Conservation (phyloP, 2,113 vertebrate species). For the Tragelaphus imberbis region DNA sequence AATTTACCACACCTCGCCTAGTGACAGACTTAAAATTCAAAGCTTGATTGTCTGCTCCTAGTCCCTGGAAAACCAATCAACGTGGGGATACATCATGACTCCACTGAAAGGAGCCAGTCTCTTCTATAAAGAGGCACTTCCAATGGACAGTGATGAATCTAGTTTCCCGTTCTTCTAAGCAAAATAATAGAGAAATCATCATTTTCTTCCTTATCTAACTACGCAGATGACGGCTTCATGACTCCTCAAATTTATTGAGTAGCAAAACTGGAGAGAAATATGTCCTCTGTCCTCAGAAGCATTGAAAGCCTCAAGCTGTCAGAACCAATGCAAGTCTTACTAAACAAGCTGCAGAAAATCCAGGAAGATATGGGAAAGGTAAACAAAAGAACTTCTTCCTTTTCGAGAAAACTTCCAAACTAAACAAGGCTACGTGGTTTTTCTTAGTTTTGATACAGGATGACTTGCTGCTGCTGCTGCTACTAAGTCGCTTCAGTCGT, state of each 20-base stretch:
- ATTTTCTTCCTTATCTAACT: conserved; percentile 51
- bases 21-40: neutral
- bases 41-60: neutral
- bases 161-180: conserved; percentile 2
- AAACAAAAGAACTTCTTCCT: neutral
- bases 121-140: neutral
- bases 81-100: neutral
- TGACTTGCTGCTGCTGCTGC: neutral
- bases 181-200: conserved; percentile 43
- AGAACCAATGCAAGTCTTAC: neutral
- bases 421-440: no score
- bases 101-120: neutral
- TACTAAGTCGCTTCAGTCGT: no score
- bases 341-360: neutral
- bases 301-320: neutral
- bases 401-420: neutral
- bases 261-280: neutral
- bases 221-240: conserved; percentile 41
- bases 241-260: conserved; percentile 32
- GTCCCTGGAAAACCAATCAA: neutral
- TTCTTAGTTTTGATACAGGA: neutral
- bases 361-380: no score
- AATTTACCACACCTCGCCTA: neutral
- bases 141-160: conserved; percentile 17
- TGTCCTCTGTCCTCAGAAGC: neutral